Base-by-base conservation (phyloP, 2,797 vertebrate genomes). In the Acomys russatus region DNA sequence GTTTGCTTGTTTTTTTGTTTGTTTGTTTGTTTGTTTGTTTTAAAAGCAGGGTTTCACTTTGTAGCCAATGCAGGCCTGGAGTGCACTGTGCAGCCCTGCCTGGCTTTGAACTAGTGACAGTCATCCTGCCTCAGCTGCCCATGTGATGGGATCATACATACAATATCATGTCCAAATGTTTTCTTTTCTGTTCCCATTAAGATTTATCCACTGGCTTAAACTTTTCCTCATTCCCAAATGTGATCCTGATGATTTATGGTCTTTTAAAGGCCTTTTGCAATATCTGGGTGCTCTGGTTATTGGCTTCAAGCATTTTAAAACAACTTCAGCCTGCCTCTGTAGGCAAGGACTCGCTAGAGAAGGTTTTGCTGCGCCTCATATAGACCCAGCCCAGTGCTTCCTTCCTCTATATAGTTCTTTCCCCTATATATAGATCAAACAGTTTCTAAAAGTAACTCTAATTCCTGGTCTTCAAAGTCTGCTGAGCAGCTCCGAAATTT, bases 381-480 rank as follows among this genome's bases (percentile, higher is more conserved):
- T 64, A 94, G 95, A 96, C 96, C 49, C 30, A 88, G 94, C 88
- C 22, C 64, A 94, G 94, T 88, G 87, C 90, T 97, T 97, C 91
- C 95, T 94, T 82, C 63, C 95, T 97, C 96, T 96, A 88, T 92
- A 91, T 94, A 95, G 77, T 88, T 96, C 84, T 63, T 86, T 89
- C 92, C 64, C 35, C 97, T 96, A 95, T 94, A 94, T 96, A 95
- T 97, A 97, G 97, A 97, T 94, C 94, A 97, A 97, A 96, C 90
- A 49, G 59, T 96, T 98, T 96, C 96, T 90, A 86, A 89, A 97
- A 95, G 92, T 90, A 92, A 95, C 96, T 97, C 89, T 97, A 97
- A 97, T 97, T 98, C 89, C 89, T 97, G 96, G 94, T 97, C 95
- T 96, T 97, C 94, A 97, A 94, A 96, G 92, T 92, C 94, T 96